phyloP scores from a whole-genome alignment of 2,113 vertebrate species.

The Anolis sagrei region DNA sequence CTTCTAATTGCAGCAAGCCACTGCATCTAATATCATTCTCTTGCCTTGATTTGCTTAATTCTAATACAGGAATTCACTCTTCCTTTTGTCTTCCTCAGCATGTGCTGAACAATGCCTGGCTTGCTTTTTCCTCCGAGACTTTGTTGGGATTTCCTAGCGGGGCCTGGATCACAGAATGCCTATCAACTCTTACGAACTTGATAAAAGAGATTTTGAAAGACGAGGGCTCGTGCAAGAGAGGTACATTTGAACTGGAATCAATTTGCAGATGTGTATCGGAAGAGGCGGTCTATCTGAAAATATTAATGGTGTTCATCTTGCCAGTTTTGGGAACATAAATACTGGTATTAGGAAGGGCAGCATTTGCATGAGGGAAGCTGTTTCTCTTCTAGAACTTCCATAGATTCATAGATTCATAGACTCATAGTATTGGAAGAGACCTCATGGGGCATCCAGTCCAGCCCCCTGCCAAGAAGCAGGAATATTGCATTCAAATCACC shows the following conservation, averaged over 20 bases:
- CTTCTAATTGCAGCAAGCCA: background rate
- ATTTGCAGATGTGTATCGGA: background rate
- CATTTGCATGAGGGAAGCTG: background rate
- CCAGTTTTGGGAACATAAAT: background rate
- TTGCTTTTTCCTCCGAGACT: slow-evolving; percentile 70
- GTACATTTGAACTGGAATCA: slow-evolving; percentile 43
- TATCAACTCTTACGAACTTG: slow-evolving; percentile 78
- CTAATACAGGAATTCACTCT: rapidly evolving
- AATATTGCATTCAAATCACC: too few relatives aligned
- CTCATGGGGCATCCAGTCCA: too few relatives aligned
- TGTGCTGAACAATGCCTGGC: slow-evolving; percentile 76
- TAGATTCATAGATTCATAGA: too few relatives aligned
- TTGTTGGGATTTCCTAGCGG: slow-evolving; percentile 67
- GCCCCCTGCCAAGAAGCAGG: too few relatives aligned
- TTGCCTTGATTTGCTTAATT: background rate
- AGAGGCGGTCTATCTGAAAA: background rate
- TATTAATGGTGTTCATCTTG: background rate
- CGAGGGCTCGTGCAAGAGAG: slow-evolving; percentile 57
- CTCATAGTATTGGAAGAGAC: too few relatives aligned
- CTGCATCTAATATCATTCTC: background rate
- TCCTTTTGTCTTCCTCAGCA: slow-evolving; percentile 67
- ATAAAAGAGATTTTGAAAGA: slow-evolving; percentile 79
- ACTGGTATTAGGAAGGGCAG: slow-evolving; percentile 16
- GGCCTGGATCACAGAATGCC: slow-evolving; percentile 56
- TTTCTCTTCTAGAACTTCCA: too few relatives aligned